These are phyloP conservation scores for Bovichtus diacanthus DNA, from an alignment of 2,797 vertebrate genomes.

Conservation along the genomic window DNA sequence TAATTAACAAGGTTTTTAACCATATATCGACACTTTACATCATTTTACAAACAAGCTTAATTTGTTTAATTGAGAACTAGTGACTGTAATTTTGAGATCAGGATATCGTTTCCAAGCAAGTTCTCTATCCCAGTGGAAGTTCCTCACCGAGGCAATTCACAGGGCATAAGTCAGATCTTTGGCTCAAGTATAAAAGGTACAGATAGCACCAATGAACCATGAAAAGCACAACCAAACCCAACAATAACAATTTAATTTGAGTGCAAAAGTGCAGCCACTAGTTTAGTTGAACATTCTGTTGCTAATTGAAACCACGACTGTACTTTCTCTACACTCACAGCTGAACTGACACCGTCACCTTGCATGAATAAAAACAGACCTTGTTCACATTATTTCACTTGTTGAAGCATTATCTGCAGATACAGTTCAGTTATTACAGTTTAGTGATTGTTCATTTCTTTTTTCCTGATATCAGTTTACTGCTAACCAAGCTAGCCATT, in stretches of 20 bases:
- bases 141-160: background rate
- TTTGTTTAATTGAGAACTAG: background rate
- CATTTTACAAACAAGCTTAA: conserved; percentile 2
- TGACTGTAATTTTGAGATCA: background rate
- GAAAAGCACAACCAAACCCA: background rate
- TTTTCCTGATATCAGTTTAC: background rate
- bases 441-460: background rate
- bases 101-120: background rate
- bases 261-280: too few species aligned
- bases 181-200: too few species aligned
- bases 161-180: too few species aligned
- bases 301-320: too few species aligned
- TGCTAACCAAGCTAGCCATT: too few species aligned
- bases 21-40: background rate
- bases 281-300: too few species aligned
- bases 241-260: too few species aligned
- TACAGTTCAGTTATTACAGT: background rate
- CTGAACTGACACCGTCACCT: too few species aligned
- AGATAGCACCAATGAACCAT: background rate
- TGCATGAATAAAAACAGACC: too few species aligned
- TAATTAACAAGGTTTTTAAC: conserved; percentile 10
- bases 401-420: too few species aligned
- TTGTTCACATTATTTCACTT: too few species aligned
- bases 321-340: too few species aligned
- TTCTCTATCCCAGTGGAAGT: conserved; percentile 4